A percentile compares a stretch with the other conserved stretches of the same genome.
phyloP scores from a whole-genome alignment of 2,888 invertebrate genomes.

The Eupsilia transversa region DNA sequence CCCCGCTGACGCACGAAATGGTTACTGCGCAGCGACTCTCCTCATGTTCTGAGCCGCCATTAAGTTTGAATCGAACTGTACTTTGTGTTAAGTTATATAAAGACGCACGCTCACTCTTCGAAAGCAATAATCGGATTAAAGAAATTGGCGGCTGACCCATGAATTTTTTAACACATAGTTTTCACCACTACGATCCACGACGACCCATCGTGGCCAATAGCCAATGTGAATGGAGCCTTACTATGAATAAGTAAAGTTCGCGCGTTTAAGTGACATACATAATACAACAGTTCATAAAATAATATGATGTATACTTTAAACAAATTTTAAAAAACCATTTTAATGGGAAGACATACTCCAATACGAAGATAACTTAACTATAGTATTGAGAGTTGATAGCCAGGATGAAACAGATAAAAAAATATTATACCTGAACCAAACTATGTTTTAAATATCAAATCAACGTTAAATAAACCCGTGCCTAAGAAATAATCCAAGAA shows the following conservation, averaged over 20 bases:
- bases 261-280: slow-evolving; percentile 26
- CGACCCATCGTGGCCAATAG: too few relatives aligned
- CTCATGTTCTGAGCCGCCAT: too few relatives aligned
- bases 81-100: neutral
- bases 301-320: slow-evolving; percentile 47
- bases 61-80: too few relatives aligned
- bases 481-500: neutral
- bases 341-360: slow-evolving; percentile 56
- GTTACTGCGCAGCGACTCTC: too few relatives aligned
- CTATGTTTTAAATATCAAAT: neutral
- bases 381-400: slow-evolving; percentile 36
- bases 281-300: slow-evolving; percentile 46
- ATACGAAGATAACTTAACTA: slow-evolving; percentile 32
- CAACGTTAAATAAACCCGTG: neutral
- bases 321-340: slow-evolving; percentile 57
- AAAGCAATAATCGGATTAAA: too few relatives aligned
- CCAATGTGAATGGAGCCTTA: neutral
- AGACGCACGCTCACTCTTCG: too few relatives aligned
- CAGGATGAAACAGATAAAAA: neutral
- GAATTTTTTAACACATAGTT: neutral
- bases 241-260: slow-evolving; percentile 28
- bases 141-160: too few relatives aligned
- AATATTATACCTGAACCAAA: neutral
- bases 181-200: neutral
- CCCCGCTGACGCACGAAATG: too few relatives aligned